phyloP scores from a whole-genome alignment of 2,113 vertebrate species.

The Psilopsiagon aurifrons region DNA sequence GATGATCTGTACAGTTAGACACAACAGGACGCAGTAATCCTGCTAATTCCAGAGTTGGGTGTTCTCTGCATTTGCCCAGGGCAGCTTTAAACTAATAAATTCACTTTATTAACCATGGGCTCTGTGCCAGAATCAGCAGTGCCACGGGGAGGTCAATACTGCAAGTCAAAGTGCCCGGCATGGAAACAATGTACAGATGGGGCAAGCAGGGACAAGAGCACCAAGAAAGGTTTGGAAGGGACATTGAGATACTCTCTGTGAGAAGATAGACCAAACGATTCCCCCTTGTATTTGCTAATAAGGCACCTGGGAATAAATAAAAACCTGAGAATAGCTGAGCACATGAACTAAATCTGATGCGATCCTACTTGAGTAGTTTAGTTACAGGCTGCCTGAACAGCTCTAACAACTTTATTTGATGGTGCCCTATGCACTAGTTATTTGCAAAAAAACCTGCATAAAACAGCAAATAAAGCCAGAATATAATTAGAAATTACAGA shows the following conservation, averaged over 20 bases:
- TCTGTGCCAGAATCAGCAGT: not conserved
- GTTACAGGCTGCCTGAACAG: not conserved
- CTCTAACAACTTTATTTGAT: not conserved
- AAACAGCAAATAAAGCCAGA: not conserved
- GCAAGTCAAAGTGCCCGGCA: not conserved
- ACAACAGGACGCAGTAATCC: not conserved
- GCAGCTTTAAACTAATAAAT: not conserved
- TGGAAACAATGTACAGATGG: fast-evolving
- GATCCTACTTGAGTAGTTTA: not conserved
- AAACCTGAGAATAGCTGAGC: not conserved
- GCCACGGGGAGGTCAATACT: not conserved
- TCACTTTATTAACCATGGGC: not conserved
- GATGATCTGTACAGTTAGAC: not conserved
- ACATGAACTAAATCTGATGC: not conserved
- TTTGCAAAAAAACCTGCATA: not conserved
- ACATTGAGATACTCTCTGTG: not conserved
- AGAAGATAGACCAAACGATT: not conserved
- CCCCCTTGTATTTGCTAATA: not conserved
- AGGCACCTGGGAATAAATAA: not conserved
- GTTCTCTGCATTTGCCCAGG: not conserved
- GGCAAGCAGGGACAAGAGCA: not conserved
- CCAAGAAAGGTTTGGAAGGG: too few relatives aligned
- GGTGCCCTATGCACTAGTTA: not conserved
- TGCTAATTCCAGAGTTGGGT: not conserved
- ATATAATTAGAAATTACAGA: not conserved